Evolutionary conservation across 2,888 invertebrate species (phyloP).

Genomic region (Rhaphigaster nebulosa): DNA sequence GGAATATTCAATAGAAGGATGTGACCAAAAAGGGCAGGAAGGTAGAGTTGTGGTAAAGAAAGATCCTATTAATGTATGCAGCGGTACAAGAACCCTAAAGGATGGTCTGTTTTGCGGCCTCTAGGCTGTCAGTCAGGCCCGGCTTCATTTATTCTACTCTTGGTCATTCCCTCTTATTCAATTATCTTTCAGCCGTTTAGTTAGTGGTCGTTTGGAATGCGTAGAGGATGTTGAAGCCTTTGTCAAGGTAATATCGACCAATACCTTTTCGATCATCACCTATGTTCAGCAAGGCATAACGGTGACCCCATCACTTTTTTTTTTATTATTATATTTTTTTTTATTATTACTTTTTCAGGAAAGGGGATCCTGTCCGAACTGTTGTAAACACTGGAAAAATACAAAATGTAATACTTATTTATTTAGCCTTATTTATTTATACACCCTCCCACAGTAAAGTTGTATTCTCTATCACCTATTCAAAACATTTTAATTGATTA

Average conservation of each 20-base stretch:
- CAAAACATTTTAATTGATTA: too few species aligned
- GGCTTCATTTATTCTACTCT: neutral
- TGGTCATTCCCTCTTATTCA: neutral
- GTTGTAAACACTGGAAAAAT: too few species aligned
- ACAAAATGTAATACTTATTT: too few species aligned
- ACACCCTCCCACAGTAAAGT: too few species aligned
- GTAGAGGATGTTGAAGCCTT: neutral
- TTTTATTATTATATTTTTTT: too few species aligned
- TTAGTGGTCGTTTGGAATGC: neutral
- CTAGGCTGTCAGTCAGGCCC: neutral
- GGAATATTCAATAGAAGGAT: neutral
- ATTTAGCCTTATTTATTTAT: too few species aligned
- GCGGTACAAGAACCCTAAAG: neutral
- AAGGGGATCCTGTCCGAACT: too few species aligned
- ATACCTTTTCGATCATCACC: neutral
- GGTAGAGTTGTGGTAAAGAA: neutral
- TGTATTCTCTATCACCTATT: too few species aligned
- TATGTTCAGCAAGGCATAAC: neutral
- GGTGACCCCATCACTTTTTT: neutral
- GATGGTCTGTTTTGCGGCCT: neutral
- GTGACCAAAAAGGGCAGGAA: neutral
- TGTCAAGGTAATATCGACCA: neutral
- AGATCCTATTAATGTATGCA: neutral
- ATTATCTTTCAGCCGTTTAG: neutral
- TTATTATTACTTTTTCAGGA: too few species aligned